Conservation (phyloP, 2,797 vertebrate genomes). For the Sandelia bainsii region DNA sequence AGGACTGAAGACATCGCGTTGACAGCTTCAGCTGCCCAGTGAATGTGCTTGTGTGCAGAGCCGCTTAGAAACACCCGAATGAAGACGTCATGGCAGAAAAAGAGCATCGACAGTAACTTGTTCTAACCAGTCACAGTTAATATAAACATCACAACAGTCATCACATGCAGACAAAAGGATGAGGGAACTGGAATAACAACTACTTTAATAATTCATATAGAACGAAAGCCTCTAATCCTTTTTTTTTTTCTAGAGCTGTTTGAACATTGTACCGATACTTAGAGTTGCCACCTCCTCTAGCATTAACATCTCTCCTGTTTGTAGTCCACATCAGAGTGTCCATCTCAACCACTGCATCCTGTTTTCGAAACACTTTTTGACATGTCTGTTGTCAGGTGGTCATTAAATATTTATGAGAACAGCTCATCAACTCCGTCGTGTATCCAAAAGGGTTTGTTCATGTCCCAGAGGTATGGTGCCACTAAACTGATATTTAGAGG, state of each 20-base stretch:
- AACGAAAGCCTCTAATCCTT: slow-evolving; percentile 8
- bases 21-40: slow-evolving; percentile 62
- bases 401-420: slow-evolving; percentile 27
- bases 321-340: not conserved
- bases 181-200: not conserved
- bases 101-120: not conserved
- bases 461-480: not conserved
- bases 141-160: not conserved
- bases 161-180: not conserved
- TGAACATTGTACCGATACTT: not conserved
- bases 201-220: slow-evolving; percentile 33
- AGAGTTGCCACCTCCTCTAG: not conserved
- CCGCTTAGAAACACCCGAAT: slow-evolving; percentile 4
- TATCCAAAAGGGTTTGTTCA: not conserved
- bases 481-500: not conserved
- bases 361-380: slow-evolving; percentile 7
- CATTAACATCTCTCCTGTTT: not conserved
- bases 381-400: slow-evolving; percentile 8
- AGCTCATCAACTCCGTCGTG: not conserved
- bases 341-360: not conserved
- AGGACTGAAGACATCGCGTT: slow-evolving; percentile 52
- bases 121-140: not conserved
- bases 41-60: not conserved
- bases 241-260: not conserved
- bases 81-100: slow-evolving; percentile 19